Percentiles rank a stretch among this genome's conserved stretches.
Conservation (phyloP, 2,797 vertebrate genomes). For the Clarias platycephalus region DNA sequence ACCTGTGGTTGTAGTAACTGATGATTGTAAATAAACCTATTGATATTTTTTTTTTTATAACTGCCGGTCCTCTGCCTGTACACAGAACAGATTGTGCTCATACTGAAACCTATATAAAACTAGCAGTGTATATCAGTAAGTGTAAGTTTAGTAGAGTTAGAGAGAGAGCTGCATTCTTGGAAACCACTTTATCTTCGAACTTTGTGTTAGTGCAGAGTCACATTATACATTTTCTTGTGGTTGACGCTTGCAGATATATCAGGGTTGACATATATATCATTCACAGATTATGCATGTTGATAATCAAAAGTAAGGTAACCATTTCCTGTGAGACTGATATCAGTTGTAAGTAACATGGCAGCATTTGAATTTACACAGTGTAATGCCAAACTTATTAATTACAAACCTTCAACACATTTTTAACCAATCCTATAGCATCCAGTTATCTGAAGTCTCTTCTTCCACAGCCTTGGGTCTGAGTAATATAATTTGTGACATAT, state of each 20-base stretch:
- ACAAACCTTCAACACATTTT: not conserved
- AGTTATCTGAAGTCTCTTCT: not conserved
- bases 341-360: not conserved
- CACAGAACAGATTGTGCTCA: not conserved
- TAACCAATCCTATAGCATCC: not conserved
- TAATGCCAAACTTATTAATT: not conserved
- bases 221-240: not conserved
- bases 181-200: not conserved
- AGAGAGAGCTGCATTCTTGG: not conserved
- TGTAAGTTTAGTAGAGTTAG: not conserved
- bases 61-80: not conserved
- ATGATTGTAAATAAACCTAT: not conserved
- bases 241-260: not conserved
- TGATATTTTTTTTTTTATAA: not conserved
- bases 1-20: not conserved
- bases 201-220: not conserved
- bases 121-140: not conserved
- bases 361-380: not conserved
- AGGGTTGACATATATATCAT: not conserved
- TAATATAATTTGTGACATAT: not conserved
- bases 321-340: not conserved
- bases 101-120: not conserved
- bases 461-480: not conserved
- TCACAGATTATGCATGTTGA: not conserved
- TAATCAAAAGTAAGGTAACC: not conserved